Evolutionary conservation across 2,888 invertebrate species (phyloP).

Genomic region (Molanna angustata): DNA sequence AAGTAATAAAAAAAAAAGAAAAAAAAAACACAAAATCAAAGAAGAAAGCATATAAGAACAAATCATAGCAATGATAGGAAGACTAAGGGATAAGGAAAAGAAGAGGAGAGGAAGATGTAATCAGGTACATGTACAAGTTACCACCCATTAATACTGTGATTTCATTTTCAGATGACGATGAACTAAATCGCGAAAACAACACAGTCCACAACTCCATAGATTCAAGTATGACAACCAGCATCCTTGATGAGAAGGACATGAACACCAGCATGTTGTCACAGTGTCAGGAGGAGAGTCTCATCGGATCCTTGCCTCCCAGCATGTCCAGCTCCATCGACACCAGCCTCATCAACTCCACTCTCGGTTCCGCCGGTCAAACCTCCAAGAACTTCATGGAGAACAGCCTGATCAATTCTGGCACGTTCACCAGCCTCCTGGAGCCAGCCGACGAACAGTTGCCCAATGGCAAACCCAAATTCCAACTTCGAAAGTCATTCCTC

Average conservation of each 20-base stretch:
- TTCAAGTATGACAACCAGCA: constrained; percentile 53
- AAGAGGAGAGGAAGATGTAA: too few relatives aligned
- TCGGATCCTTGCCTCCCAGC: constrained; percentile 51
- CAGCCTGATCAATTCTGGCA: constrained; percentile 30
- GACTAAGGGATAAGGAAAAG: too few relatives aligned
- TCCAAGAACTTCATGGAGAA: constrained; percentile 26
- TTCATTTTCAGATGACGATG: constrained; percentile 15
- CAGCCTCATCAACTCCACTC: constrained; percentile 48
- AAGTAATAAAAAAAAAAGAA: too few relatives aligned
- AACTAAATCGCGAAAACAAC: constrained; percentile 14
- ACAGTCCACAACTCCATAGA: constrained; percentile 39
- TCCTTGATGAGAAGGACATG: constrained; percentile 55
- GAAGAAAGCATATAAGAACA: too few relatives aligned
- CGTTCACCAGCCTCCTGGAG: constrained; percentile 28
- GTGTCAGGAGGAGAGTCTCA: constrained; percentile 50
- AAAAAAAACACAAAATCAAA: too few relatives aligned
- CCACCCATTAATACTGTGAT: too few relatives aligned
- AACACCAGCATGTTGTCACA: constrained; percentile 54
- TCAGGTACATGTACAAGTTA: too few relatives aligned
- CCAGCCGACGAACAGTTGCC: constrained; percentile 26
- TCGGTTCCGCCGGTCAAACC: constrained; percentile 34
- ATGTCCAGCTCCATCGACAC: constrained; percentile 50
- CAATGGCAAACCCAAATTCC: constrained; percentile 29
- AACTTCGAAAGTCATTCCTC: constrained; percentile 29
- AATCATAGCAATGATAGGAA: too few relatives aligned